phyloP scores from a whole-genome alignment of 2,888 invertebrate genomes.

The Piscicola geometra region DNA sequence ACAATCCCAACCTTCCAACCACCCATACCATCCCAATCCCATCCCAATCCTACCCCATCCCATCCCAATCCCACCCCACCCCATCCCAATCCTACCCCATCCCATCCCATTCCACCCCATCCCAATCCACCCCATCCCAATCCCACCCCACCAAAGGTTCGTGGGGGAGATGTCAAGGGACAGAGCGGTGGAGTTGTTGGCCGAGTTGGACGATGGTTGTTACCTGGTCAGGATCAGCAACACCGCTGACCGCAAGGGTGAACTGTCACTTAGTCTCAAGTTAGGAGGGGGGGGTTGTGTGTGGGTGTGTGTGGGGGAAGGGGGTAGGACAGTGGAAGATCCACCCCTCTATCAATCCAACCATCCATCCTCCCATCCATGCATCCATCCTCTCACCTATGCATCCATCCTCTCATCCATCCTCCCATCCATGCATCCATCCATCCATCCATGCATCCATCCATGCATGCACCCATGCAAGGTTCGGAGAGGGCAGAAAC shows the following conservation, averaged over 20 bases:
- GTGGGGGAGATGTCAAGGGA: constrained; percentile 51
- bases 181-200: constrained; percentile 50
- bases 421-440: too few species aligned
- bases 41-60: too few species aligned
- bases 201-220: constrained; percentile 54
- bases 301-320: background rate
- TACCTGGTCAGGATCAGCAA: constrained; percentile 56
- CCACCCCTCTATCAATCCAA: too few species aligned
- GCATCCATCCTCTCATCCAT: too few species aligned
- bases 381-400: too few species aligned
- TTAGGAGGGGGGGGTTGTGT: constrained; percentile 43
- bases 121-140: background rate
- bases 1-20: too few species aligned
- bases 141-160: constrained; percentile 47
- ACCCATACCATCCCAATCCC: too few species aligned
- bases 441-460: too few species aligned
- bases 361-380: too few species aligned
- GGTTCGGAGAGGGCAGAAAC: constrained; percentile 43
- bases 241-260: constrained; percentile 49
- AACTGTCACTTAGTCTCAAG: constrained; percentile 57
- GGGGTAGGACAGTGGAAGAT: constrained; percentile 17
- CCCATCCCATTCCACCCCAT: too few species aligned
- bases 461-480: background rate
- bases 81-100: too few species aligned
- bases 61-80: too few species aligned